Evolutionary conservation across 2,888 invertebrate species (phyloP), one percentile per base, ranked within the genome.

Genomic region (Protonemura montana): DNA sequence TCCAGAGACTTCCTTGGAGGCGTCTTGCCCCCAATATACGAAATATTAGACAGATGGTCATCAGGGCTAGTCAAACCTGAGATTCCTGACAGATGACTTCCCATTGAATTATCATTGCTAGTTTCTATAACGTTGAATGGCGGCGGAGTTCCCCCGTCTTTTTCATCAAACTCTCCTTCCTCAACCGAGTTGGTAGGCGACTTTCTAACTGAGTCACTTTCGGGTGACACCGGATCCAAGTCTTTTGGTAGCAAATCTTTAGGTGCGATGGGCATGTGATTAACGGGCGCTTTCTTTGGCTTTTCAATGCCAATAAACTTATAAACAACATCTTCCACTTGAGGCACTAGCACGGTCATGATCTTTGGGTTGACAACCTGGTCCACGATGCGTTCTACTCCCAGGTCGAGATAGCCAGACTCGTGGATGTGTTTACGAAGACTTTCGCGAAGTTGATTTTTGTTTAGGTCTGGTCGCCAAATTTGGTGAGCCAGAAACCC

Each of bases 331-430:
- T 97, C 97, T 91, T 98, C 97, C 10, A 98, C 96, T 93, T 97
- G 95, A 0, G 98, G 97, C 90, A 97, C 95, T 90, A 98, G 97
- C 16, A 97, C 94, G 0, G 96, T 94, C 88, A 95, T 94, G 7
- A 98, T 96, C 93, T 98, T 98, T 7, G 92, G 92, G 91, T 98
- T 97, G 0, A 98, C 97, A 0, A 98, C 98, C 93, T 99, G 98
- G 90, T 98, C 98, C 0, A 98, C 98, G 88, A 99, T 98, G 88
- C 98, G 94, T 91, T 98, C 98, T 0, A 98, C 97, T 10, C 98
- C 98, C 89, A 95, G 95, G 89, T 97, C 97, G 88, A 98, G 92
- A 91, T 96, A 97, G 81, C 97, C 97, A 86, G 97, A 96, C 96
- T 98, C 97, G 86, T 96, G 94, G 86, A 98, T 96, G 90, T 97